Evolutionary conservation across 2,888 invertebrate genomes (phyloP).

Genomic region (Rhyacophila evoluta): DNA sequence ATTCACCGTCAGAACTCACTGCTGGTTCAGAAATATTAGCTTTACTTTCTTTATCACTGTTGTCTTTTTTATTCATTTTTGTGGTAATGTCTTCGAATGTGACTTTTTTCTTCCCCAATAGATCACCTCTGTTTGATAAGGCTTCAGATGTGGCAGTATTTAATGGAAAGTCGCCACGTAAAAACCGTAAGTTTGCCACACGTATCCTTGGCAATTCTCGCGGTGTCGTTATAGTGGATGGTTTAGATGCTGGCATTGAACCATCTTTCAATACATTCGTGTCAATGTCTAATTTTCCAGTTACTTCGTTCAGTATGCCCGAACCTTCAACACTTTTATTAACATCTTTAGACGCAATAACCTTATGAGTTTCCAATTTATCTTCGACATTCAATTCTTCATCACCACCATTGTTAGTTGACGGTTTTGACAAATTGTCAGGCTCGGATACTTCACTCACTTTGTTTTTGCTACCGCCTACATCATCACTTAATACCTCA

Average conservation of each 20-base stretch:
- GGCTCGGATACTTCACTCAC: neutral
- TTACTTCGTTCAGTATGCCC: neutral
- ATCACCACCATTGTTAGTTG: neutral
- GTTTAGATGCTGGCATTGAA: neutral
- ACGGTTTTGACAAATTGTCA: neutral
- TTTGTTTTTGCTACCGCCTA: neutral
- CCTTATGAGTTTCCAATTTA: neutral
- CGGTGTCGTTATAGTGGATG: neutral
- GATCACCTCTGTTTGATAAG: conserved; percentile 34
- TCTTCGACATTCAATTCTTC: conserved; percentile 15
- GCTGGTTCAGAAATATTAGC: neutral
- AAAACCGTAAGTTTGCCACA: conserved; percentile 64
- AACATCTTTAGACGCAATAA: neutral
- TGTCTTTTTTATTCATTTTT: neutral
- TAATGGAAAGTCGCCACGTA: conserved; percentile 56
- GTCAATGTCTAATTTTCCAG: neutral
- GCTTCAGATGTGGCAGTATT: neutral
- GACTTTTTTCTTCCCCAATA: conserved; percentile 48
- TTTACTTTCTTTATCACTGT: conserved; percentile 28
- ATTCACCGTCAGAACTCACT: neutral
- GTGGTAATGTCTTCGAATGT: conserved; percentile 44
- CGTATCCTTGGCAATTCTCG: conserved; percentile 55
- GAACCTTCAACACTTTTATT: neutral
- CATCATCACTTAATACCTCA: conserved; percentile 6
- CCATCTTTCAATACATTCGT: neutral